phyloP scores from a whole-genome alignment of 1,140 invertebrate genomes.

The Lucilia cuprina region DNA sequence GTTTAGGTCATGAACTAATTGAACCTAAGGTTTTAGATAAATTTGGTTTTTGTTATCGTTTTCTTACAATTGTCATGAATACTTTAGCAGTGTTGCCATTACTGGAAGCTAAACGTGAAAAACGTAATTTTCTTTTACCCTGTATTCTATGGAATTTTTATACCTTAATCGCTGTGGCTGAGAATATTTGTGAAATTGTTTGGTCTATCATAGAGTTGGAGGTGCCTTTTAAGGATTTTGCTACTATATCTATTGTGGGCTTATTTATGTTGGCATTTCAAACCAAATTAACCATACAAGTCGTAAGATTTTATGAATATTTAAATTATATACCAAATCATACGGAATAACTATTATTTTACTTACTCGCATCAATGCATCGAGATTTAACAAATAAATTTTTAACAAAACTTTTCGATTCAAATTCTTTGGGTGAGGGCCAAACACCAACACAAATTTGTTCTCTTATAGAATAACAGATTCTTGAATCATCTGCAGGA shows the following conservation, averaged over 20 bases:
- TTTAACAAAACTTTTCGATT: conserved; percentile 72
- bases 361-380: conserved; percentile 85
- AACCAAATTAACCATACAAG: conserved; percentile 38
- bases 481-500: conserved; percentile 71
- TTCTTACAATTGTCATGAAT: conserved; percentile 38
- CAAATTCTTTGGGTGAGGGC: conserved; percentile 74
- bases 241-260: conserved; percentile 35
- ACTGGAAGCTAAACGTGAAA: background rate
- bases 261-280: conserved; percentile 38
- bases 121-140: conserved; percentile 34
- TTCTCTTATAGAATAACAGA: conserved; percentile 93
- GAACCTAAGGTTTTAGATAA: conserved; percentile 34
- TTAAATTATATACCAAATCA: conserved; percentile 30
- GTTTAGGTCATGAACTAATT: conserved; percentile 36
- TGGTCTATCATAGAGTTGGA: conserved; percentile 32
- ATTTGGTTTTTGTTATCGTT: conserved; percentile 39
- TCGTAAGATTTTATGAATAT: conserved; percentile 40
- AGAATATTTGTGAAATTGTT: conserved; percentile 38
- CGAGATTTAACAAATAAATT: conserved; percentile 83
- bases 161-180: conserved; percentile 25
- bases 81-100: conserved; percentile 14
- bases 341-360: background rate
- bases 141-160: conserved; percentile 41
- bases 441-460: conserved; percentile 83
- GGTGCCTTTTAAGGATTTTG: conserved; percentile 20